A percentile compares a stretch with the other conserved stretches of the same genome.
Conservation (phyloP, 2,797 vertebrate species). For the Echiichthys vipera region DNA sequence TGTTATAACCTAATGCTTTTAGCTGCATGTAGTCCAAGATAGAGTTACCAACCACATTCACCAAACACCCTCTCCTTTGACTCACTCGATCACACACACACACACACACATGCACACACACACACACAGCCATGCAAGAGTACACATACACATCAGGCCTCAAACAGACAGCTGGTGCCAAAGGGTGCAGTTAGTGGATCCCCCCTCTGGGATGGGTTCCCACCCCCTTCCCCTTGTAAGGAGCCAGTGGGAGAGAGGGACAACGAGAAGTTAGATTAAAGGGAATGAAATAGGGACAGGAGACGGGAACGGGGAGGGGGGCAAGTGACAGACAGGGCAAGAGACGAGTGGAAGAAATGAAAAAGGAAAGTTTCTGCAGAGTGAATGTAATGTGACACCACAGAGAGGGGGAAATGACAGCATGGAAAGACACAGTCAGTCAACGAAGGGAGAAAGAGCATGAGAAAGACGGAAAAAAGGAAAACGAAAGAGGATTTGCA, state of each 20-base stretch:
- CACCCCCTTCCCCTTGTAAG: conserved; percentile 53
- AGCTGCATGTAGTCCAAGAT: conserved; percentile 69
- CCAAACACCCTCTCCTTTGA: conserved; percentile 49
- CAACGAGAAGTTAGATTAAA: conserved; percentile 64
- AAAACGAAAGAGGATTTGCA: conserved; percentile 42
- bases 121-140: conserved; percentile 44
- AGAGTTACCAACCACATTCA: conserved; percentile 73
- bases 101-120: conserved; percentile 22
- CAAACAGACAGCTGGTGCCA: conserved; percentile 77
- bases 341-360: conserved; percentile 50
- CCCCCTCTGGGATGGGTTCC: conserved; percentile 63
- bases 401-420: conserved; percentile 47
- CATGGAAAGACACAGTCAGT: conserved; percentile 74
- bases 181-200: conserved; percentile 71
- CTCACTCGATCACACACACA: conserved; percentile 15
- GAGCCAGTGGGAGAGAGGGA: conserved; percentile 53
- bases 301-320: conserved; percentile 14
- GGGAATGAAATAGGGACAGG: conserved; percentile 53
- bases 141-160: conserved; percentile 52
- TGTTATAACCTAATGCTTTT: conserved; percentile 77
- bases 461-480: conserved; percentile 8
- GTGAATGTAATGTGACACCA: conserved; percentile 72
- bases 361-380: conserved; percentile 70
- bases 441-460: conserved; percentile 21
- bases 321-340: conserved; percentile 34